phyloP scores from a whole-genome alignment of 2,797 vertebrate genomes.

The Paguma larvata region DNA sequence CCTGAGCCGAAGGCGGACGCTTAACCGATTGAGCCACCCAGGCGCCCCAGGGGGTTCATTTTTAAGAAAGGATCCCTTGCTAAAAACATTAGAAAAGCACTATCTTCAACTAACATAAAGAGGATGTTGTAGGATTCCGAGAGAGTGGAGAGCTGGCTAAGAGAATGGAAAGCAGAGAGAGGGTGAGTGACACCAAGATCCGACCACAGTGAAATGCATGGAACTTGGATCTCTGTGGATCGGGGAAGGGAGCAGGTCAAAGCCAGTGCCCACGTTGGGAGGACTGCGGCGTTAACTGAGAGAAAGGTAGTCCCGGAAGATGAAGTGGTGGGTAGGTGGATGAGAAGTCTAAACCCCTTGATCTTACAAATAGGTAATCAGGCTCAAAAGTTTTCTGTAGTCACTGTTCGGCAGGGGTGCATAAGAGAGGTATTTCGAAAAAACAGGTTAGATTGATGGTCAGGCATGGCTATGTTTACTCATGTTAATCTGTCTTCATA shows the following conservation, averaged over 20 bases:
- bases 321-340: background rate
- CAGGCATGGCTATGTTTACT: background rate
- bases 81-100: background rate
- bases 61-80: background rate
- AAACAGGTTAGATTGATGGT: background rate
- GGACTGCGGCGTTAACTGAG: background rate
- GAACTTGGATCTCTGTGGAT: background rate
- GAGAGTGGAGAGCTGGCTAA: background rate
- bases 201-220: background rate
- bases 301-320: background rate
- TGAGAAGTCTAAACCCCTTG: background rate
- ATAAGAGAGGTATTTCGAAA: conserved; percentile 8
- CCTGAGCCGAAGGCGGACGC: too few relatives aligned
- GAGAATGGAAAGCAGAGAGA: background rate
- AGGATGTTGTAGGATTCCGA: background rate
- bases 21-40: too few relatives aligned
- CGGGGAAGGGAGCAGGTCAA: background rate
- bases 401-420: background rate
- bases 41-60: background rate
- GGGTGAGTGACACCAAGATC: background rate
- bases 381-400: background rate
- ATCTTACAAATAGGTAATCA: background rate
- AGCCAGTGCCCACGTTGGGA: background rate
- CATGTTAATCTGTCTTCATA: background rate
- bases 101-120: background rate